These are phyloP conservation scores for Phrynocephalus vlangalii DNA, from an alignment of 2,797 vertebrate genomes.

Conservation along the genomic window DNA sequence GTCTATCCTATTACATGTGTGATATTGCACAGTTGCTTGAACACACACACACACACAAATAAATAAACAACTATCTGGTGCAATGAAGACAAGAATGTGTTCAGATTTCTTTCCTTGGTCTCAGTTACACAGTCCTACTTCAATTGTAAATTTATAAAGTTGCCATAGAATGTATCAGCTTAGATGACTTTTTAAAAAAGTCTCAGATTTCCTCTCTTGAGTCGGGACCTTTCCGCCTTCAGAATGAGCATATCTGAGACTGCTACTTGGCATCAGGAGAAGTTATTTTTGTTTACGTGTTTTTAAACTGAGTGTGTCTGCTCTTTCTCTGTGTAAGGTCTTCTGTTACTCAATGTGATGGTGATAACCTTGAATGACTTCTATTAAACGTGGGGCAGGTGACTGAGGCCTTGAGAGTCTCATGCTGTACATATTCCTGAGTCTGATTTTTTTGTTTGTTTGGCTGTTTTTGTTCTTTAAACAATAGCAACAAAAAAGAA, in stretches of 20 bases:
- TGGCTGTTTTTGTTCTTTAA: constrained; percentile 26
- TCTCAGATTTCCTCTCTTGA: constrained; percentile 41
- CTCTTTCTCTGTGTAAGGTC: constrained; percentile 63
- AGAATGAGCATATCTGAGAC: constrained; percentile 43
- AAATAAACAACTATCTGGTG: constrained; percentile 53
- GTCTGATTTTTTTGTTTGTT: constrained; percentile 47
- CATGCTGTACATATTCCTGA: constrained; percentile 63
- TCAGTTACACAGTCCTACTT: constrained; percentile 53
- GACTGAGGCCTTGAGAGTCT: constrained; percentile 55
- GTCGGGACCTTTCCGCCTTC: constrained; percentile 40
- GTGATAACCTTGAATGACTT: constrained; percentile 55
- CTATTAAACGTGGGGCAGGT: constrained; percentile 56
- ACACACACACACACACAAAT: constrained; percentile 67
- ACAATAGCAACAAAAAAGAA: constrained; percentile 67
- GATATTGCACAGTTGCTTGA: constrained; percentile 55
- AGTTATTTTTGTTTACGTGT: constrained; percentile 28
- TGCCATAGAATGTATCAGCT: constrained; percentile 58
- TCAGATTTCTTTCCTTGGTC: constrained; percentile 46
- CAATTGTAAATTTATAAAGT: constrained; percentile 59
- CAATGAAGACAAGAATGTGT: constrained; percentile 48
- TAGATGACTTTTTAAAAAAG: background rate
- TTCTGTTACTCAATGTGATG: constrained; percentile 71
- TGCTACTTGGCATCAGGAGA: constrained; percentile 52
- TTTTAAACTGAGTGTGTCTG: constrained; percentile 60
- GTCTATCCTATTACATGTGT: background rate